phyloP scores from a whole-genome alignment of 2,797 vertebrate genomes.

The Crypturellus tataupa region DNA sequence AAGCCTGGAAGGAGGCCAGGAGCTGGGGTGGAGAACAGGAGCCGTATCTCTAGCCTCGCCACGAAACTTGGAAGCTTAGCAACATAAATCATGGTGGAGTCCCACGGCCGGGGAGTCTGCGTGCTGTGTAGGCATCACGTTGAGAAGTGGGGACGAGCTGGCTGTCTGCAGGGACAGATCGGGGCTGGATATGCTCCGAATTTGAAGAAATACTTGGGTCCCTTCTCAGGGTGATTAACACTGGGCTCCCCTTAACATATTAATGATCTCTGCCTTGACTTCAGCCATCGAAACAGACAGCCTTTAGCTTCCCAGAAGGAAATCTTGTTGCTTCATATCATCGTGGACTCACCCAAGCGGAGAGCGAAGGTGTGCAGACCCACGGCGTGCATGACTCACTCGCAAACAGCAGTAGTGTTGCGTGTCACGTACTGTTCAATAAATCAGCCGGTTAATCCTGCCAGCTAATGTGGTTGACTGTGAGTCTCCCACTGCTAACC shows the following conservation, averaged over 20 bases:
- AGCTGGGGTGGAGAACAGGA: neutral
- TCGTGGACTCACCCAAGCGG: fast-evolving
- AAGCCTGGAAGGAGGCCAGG: neutral
- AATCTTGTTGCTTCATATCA: neutral
- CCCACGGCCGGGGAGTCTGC: neutral
- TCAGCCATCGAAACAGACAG: neutral
- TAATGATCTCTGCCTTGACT: neutral
- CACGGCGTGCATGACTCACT: constrained; percentile 35
- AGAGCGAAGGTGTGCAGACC: neutral
- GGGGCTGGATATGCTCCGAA: fast-evolving
- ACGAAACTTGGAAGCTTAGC: neutral
- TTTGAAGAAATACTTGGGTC: neutral
- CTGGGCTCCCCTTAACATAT: neutral
- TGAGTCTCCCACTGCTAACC: neutral
- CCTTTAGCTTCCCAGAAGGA: neutral
- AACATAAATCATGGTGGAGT: neutral
- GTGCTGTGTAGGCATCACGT: fast-evolving
- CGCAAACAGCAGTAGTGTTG: neutral
- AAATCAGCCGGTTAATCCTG: constrained; percentile 21
- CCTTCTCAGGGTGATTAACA: neutral
- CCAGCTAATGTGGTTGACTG: neutral
- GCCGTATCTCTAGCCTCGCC: neutral
- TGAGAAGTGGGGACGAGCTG: neutral
- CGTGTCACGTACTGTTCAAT: constrained; percentile 9
- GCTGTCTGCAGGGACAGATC: neutral